Conservation (phyloP, 2,888 invertebrate species). For the Diaperis boleti region DNA sequence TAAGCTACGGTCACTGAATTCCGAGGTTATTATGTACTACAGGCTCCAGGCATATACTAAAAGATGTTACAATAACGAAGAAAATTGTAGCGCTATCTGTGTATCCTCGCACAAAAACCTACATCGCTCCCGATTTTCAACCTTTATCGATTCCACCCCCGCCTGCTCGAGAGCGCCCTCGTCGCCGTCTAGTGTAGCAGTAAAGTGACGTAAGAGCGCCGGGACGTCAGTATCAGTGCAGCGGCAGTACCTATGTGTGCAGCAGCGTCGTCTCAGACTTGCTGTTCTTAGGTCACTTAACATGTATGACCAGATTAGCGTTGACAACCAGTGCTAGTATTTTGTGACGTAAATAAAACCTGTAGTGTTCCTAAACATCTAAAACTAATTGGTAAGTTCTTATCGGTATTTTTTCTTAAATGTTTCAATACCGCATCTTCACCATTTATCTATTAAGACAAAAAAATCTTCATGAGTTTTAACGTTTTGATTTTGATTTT, state of each 20-base stretch:
- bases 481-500: conserved; percentile 11
- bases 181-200: conserved; percentile 20
- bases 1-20: no score
- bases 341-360: conserved; percentile 46
- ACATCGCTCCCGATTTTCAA: not conserved
- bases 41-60: no score
- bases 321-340: conserved; percentile 50
- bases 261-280: conserved; percentile 44
- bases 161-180: conserved; percentile 18
- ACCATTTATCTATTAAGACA: not conserved
- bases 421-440: not conserved
- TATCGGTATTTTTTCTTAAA: conserved; percentile 3
- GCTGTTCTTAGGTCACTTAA: conserved; percentile 47
- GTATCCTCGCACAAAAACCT: not conserved
- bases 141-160: not conserved
- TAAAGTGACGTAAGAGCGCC: conserved; percentile 57
- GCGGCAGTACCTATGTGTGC: conserved; percentile 52
- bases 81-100: not conserved
- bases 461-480: not conserved
- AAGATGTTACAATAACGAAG: not conserved
- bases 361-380: not conserved
- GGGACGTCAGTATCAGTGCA: conserved; percentile 57
- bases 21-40: no score
- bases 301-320: conserved; percentile 53
- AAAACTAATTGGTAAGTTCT: conserved; percentile 25